phyloP scores from a whole-genome alignment of 2,888 invertebrate genomes.

The Exocentrus adspersus region DNA sequence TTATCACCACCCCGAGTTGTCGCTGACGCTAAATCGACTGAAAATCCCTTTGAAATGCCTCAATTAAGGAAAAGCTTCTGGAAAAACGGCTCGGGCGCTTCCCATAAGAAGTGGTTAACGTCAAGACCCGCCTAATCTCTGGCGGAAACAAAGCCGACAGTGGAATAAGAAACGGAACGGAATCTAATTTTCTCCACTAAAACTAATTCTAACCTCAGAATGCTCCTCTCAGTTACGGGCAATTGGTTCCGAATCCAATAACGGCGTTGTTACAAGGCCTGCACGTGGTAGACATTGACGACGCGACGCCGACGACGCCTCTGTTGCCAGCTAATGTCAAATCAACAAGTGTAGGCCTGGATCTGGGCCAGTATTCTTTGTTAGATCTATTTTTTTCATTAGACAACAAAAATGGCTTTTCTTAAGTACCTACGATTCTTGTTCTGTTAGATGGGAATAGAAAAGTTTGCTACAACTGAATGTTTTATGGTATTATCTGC shows the following conservation, averaged over 20 bases:
- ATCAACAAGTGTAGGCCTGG: constrained; percentile 18
- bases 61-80: constrained; percentile 11
- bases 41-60: background rate
- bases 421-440: no score
- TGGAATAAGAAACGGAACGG: constrained; percentile 15
- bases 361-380: background rate
- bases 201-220: constrained; percentile 55
- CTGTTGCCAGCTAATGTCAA: constrained; percentile 1
- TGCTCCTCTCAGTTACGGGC: constrained; percentile 55
- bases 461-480: no score
- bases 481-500: no score
- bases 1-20: no score
- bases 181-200: constrained; percentile 44
- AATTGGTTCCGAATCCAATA: constrained; percentile 58
- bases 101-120: constrained; percentile 21
- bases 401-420: no score
- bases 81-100: background rate
- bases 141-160: constrained; percentile 13
- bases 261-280: constrained; percentile 38
- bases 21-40: background rate
- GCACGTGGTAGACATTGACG: constrained; percentile 3
- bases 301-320: constrained; percentile 9
- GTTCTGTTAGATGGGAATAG: no score
- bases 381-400: no score
- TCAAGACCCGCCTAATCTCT: constrained; percentile 10